Conservation (phyloP, 1,140 invertebrate species). For the Caenorhabditis briggsae region DNA sequence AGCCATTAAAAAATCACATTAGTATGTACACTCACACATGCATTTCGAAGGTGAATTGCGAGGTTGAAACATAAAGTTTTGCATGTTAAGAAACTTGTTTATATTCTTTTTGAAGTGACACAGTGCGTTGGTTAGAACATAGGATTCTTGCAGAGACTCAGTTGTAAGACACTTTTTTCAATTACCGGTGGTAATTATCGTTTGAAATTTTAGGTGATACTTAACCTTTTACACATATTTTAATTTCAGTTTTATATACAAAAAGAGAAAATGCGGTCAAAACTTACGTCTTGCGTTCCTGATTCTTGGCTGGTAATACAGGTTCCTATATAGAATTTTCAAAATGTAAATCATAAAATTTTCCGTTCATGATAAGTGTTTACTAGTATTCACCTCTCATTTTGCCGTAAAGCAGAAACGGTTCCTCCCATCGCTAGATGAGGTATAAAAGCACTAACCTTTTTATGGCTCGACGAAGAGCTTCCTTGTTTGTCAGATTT, state of each 20-base stretch:
- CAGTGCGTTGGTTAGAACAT: slow-evolving; percentile 44
- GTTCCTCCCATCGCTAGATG: background rate
- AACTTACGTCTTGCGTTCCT: slow-evolving; percentile 46
- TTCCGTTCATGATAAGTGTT: background rate
- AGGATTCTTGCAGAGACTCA: slow-evolving; percentile 24
- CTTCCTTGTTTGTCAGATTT: slow-evolving; percentile 1
- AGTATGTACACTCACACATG: slow-evolving; percentile 25
- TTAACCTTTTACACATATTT: background rate
- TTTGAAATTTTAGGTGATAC: background rate
- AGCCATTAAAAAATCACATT: slow-evolving; percentile 6
- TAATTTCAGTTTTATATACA: background rate
- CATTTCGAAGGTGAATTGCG: slow-evolving; percentile 43
- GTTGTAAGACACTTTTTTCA: background rate
- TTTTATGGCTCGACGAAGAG: background rate
- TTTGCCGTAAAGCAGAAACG: background rate
- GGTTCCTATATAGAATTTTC: slow-evolving; percentile 50
- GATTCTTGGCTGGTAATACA: slow-evolving; percentile 46
- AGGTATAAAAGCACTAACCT: background rate
- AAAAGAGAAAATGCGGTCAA: slow-evolving; percentile 41
- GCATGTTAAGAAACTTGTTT: background rate
- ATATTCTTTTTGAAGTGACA: background rate
- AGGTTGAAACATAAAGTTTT: slow-evolving; percentile 25
- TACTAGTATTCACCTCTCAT: slow-evolving; percentile 38
- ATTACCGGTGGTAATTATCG: background rate
- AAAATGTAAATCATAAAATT: slow-evolving; percentile 38